Conservation (phyloP, 2,888 invertebrate species). For the Seira sanloemensis region DNA sequence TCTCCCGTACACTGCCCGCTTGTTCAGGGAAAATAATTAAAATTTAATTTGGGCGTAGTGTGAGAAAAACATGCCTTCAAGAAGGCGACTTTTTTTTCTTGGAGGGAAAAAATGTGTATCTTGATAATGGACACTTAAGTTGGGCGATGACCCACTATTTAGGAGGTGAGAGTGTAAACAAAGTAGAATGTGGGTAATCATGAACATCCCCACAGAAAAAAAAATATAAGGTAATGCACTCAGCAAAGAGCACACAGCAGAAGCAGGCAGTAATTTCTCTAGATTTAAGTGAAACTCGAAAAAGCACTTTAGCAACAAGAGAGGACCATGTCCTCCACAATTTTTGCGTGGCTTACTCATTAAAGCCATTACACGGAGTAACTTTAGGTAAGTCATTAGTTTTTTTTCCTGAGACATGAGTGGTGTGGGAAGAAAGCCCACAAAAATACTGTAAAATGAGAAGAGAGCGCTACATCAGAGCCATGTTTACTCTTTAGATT, state of each 20-base stretch:
- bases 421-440: conserved; percentile 1
- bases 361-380: background rate
- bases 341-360: conserved; percentile 9
- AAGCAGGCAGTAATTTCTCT: conserved; percentile 1
- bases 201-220: background rate
- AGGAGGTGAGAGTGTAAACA: conserved; percentile 1
- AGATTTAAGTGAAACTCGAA: conserved; percentile 33
- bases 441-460: no score
- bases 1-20: no score
- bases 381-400: background rate
- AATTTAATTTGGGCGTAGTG: conserved; percentile 16
- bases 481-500: no score
- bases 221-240: background rate
- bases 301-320: conserved; percentile 47
- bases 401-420: conserved; percentile 8
- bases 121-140: conserved; percentile 16
- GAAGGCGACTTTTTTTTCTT: no score
- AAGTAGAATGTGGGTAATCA: conserved; percentile 6
- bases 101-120: background rate
- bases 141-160: background rate
- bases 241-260: background rate
- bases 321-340: conserved; percentile 8
- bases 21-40: background rate
- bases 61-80: no score
- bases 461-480: no score